phyloP scores from a whole-genome alignment of 2,888 invertebrate species.

The Phalera bucephala region DNA sequence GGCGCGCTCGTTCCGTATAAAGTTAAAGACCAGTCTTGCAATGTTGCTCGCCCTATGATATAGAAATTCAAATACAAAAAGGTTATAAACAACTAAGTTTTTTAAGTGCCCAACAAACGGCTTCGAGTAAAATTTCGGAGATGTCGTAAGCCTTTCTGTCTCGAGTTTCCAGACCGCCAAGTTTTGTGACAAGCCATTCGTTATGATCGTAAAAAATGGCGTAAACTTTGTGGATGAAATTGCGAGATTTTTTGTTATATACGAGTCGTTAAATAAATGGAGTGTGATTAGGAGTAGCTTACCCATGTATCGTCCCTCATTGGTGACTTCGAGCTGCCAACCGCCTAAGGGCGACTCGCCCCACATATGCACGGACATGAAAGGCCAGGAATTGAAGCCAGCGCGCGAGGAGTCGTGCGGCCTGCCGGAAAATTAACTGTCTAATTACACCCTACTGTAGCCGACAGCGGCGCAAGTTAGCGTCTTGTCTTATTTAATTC shows the following conservation, averaged over 20 bases:
- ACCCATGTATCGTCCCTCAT: conserved; percentile 95
- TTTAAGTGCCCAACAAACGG: not conserved
- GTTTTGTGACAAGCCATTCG: conserved; percentile 29
- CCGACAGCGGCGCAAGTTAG: conserved; percentile 28
- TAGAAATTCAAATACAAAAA: conserved; percentile 39
- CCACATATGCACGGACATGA: conserved; percentile 99
- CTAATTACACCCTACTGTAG: conserved; percentile 40
- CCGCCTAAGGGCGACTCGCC: conserved; percentile 96
- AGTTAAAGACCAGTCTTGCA: conserved; percentile 96
- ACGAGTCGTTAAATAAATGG: conserved; percentile 10
- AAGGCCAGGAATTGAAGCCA: conserved; percentile 99
- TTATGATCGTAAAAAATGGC: conserved; percentile 23
- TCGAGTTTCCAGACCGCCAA: conserved; percentile 19
- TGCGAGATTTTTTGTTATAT: conserved; percentile 14
- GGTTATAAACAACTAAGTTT: not conserved
- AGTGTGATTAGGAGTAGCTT: conserved; percentile 48
- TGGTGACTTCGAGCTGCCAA: conserved; percentile 98
- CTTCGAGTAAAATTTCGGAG: conserved; percentile 4
- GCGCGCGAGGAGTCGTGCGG: conserved; percentile 94
- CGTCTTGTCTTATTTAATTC: conserved; percentile 39
- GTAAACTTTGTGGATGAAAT: conserved; percentile 20
- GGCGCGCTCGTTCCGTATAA: conserved; percentile 93
- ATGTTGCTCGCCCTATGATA: conserved; percentile 90
- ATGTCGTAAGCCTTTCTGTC: conserved; percentile 16
- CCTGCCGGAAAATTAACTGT: conserved; percentile 68